Percentiles rank a stretch among this genome's conserved stretches.
Conservation (phyloP, 2,113 vertebrate species). For the Anthoscopus minutus region DNA sequence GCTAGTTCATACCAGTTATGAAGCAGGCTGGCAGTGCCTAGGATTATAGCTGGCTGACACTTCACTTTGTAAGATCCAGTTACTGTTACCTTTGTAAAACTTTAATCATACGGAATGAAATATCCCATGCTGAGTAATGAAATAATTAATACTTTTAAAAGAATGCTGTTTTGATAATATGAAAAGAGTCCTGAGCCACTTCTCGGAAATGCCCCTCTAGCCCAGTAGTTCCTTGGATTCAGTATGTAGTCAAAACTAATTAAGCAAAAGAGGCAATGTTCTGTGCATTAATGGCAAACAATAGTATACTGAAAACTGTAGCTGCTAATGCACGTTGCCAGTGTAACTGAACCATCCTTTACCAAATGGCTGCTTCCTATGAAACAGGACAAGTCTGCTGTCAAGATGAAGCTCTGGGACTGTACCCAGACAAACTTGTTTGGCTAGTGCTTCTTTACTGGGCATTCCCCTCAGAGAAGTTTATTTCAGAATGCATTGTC, state of each 20-base stretch:
- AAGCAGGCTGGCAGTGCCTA: background rate
- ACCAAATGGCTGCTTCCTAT: background rate
- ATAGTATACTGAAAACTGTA: background rate
- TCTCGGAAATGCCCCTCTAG: background rate
- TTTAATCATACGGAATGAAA: background rate
- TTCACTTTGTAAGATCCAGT: background rate
- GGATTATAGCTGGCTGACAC: background rate
- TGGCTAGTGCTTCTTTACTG: background rate
- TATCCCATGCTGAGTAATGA: background rate
- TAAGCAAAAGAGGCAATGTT: background rate
- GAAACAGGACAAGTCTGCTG: background rate
- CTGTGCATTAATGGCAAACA: background rate
- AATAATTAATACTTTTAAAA: background rate
- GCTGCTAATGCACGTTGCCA: background rate
- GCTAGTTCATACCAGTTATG: background rate
- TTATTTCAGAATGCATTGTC: background rate
- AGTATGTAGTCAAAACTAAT: background rate
- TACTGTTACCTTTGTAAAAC: slow-evolving; percentile 18
- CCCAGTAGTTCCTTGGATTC: background rate
- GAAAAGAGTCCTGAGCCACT: background rate
- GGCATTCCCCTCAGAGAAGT: background rate
- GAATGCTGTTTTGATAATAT: background rate
- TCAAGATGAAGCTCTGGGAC: background rate
- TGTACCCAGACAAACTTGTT: background rate
- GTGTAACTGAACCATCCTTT: background rate